phyloP scores from a whole-genome alignment of 1,140 invertebrate genomes.

The Holotrichia oblita region DNA sequence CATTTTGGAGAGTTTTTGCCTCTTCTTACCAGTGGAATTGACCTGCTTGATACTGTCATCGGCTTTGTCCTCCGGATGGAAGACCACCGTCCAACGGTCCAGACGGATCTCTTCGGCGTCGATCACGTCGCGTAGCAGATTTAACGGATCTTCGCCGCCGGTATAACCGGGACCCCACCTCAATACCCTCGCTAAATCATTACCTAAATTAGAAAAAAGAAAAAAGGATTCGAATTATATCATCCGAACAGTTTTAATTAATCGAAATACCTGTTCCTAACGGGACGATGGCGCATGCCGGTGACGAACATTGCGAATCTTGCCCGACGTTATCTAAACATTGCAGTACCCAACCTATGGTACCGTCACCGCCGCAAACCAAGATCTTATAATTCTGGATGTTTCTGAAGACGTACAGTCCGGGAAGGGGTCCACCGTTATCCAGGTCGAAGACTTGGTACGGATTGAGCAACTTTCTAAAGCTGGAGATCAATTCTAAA shows the following conservation, averaged over 20 bases:
- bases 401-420: conserved; percentile 98
- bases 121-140: conserved; percentile 95
- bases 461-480: conserved; percentile 98
- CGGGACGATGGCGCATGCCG: conserved; percentile 98
- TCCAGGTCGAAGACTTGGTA: conserved; percentile 99
- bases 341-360: conserved; percentile 99
- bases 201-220: no score
- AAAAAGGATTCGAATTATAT: background rate
- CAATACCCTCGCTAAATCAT: conserved; percentile 95
- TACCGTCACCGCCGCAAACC: conserved; percentile 99
- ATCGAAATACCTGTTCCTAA: conserved; percentile 85
- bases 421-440: conserved; percentile 97
- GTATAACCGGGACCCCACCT: conserved; percentile 98
- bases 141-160: conserved; percentile 95
- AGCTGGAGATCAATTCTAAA: conserved; percentile 96
- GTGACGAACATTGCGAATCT: conserved; percentile 97
- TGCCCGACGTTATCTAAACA: conserved; percentile 98
- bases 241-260: no score
- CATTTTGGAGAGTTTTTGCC: conserved; percentile 64
- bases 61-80: conserved; percentile 92
- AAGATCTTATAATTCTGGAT: conserved; percentile 98
- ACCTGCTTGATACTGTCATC: conserved; percentile 63
- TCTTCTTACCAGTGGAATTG: conserved; percentile 70
- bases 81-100: conserved; percentile 98
- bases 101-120: conserved; percentile 98